Conservation (phyloP, 2,888 invertebrate species). For the Drosophila acutilabella region DNA sequence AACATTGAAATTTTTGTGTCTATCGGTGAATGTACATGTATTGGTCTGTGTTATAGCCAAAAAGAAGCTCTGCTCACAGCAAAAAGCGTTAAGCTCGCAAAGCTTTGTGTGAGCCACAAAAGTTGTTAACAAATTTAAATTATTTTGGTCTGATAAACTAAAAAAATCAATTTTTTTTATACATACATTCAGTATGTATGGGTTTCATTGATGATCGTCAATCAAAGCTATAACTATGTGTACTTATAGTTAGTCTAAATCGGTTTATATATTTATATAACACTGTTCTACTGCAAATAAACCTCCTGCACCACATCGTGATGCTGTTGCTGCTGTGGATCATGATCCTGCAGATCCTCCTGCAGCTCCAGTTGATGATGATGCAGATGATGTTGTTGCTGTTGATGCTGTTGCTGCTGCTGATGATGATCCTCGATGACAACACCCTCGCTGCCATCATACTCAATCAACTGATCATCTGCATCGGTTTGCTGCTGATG, state of each 20-base stretch:
- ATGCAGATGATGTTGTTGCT: slow-evolving; percentile 43
- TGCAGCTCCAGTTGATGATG: slow-evolving; percentile 71
- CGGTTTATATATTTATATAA: slow-evolving; percentile 25
- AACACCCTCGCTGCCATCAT: slow-evolving; percentile 74
- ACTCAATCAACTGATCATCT: slow-evolving; percentile 79
- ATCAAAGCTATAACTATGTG: background rate
- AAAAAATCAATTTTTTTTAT: background rate
- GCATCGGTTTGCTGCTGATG: slow-evolving; percentile 74
- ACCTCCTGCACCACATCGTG: slow-evolving; percentile 82
- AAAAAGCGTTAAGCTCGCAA: slow-evolving; percentile 7
- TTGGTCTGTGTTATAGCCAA: background rate
- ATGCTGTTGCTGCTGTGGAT: slow-evolving; percentile 78
- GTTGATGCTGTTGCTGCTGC: slow-evolving; percentile 49
- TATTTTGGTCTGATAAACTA: background rate
- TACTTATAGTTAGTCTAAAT: slow-evolving; percentile 17
- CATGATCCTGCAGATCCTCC: slow-evolving; percentile 73
- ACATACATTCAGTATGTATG: background rate
- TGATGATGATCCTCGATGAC: slow-evolving; percentile 65
- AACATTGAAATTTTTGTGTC: background rate
- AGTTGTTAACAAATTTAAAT: background rate
- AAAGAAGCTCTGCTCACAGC: background rate
- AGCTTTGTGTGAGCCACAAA: slow-evolving; percentile 1
- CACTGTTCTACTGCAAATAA: slow-evolving; percentile 70
- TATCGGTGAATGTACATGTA: slow-evolving; percentile 15
- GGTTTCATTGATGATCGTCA: background rate